Conservation (phyloP, 2,888 invertebrate genomes). For the Tenthredo mesomela region DNA sequence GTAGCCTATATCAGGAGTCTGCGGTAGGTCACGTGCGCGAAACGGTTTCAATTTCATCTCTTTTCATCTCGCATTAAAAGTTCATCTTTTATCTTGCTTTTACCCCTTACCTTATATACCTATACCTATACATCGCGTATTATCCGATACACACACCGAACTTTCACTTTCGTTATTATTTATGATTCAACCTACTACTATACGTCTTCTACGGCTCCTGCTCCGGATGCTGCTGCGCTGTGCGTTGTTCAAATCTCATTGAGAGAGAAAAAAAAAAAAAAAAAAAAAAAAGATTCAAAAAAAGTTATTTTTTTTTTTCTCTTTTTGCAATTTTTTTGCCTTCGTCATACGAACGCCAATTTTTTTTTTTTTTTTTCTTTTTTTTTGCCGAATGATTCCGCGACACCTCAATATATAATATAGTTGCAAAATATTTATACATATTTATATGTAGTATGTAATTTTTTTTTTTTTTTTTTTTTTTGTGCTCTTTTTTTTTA, state of each 20-base stretch:
- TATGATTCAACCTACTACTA: conserved; percentile 42
- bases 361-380: no score
- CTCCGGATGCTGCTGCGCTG: neutral
- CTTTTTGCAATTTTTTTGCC: neutral
- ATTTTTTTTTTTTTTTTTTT: neutral
- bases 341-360: no score
- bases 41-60: conserved; percentile 38
- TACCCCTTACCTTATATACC: neutral
- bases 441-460: neutral
- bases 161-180: conserved; percentile 51
- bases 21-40: conserved; percentile 35
- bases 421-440: no score
- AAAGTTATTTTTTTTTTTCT: no score
- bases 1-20: conserved; percentile 16
- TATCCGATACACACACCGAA: neutral
- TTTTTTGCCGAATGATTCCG: neutral
- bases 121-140: neutral
- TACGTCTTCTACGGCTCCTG: conserved; percentile 34
- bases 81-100: neutral
- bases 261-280: neutral
- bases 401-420: no score
- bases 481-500: neutral
- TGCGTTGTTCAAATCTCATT: neutral
- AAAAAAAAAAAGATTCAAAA: neutral
- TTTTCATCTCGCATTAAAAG: neutral